Base-by-base conservation (phyloP, 2,113 vertebrate genomes). In the Malaclemys terrapin region DNA sequence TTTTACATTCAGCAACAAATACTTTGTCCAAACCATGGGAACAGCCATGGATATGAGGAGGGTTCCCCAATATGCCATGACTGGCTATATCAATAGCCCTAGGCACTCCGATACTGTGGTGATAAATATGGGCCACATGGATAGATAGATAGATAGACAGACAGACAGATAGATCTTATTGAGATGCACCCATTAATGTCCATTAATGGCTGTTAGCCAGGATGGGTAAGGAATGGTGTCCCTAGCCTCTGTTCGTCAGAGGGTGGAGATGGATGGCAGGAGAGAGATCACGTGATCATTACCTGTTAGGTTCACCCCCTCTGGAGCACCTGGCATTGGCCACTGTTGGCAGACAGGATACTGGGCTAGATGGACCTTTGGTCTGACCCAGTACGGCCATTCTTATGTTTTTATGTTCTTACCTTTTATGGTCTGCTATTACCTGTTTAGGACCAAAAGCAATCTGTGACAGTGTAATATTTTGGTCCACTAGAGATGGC, bases 11-110 rank as follows among this genome's bases (percentile, higher is more conserved):
- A 59, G 11, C 27, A 22, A 29, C 57, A 59, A 27, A 59, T 90
- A 94, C 42, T 88, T 93, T 94, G 89, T 85, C 6, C 31, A 47
- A 14, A 47, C 80, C 19, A 92, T 81, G 91, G 57, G 88, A 82
- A 19, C 54, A 80, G 24, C 13, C 19, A 54, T 76, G 90, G 25
- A 79, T 85, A 31, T 65, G 10, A 56, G 54, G 24, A 59, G 10
- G 11, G 57, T 25, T 59, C 57, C 56, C 27, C 57, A 59, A 11
- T 59, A 27, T 59, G 25, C 57, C 27, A 27, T 59, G 57, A 25
- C 7, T 20, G 52, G 17, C 52, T 85, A 84, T 54, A 88, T 5
- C 93, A 75, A 85, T 53, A 53, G 52, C 52, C 59, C 59, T 14
- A 29, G 5, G 29, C 29, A 62, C 13, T 14, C 69, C 38, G 19